Base-by-base conservation (phyloP, 35 echinoderm and acorn worm genomes). In the Strongylocentrotus purpuratus region DNA sequence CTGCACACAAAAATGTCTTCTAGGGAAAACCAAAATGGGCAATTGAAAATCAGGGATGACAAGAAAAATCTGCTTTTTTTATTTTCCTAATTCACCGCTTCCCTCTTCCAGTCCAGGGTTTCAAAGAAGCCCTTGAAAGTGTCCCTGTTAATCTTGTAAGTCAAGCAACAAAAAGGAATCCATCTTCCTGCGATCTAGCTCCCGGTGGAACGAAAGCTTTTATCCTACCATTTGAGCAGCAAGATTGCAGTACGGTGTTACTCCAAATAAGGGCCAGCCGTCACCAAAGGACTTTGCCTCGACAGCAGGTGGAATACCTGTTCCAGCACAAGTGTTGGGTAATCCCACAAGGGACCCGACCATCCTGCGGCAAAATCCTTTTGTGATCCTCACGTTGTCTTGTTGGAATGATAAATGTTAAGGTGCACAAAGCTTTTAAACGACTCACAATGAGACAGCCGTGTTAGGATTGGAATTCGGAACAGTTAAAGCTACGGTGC, bases 381-480 rank as follows among this genome's bases (percentile, higher is more conserved):
- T 78, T 78, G 65, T 78, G 65, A n/a, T 78, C 65, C 65, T 78
- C 65, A 78, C 65, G 65, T 78, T 78, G 65, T 28, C 65, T 78
- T 78, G 22, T 78, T 78, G 65, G 65, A n/a, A 78, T 78, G 65
- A 78, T 28, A 78, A 78, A 78, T 78, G 28, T n/a, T n/a, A 78
- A 78, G 65, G 65, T 78, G 65, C 15, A n/a, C 65, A 78, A 17
- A 78, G 65, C 65, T 78, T 28, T 28, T 22, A 15, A 28, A n/a
- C 20, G 65, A 31, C 65, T 78, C 65, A 78, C 5, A 78, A 78
- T 9, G 65, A 78, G 65, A n/a, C 25, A 28, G 65, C 65, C 65
- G 28, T 78, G 4, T 78, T 78, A 78, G 5, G 65, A n/a, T 28
- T 78, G 65, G 65, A 78, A 78, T 78, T 78, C 20, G 28, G 22